Base-by-base conservation (phyloP, 64 coral and sea anemone genomes). In the Orbicella faveolata region DNA sequence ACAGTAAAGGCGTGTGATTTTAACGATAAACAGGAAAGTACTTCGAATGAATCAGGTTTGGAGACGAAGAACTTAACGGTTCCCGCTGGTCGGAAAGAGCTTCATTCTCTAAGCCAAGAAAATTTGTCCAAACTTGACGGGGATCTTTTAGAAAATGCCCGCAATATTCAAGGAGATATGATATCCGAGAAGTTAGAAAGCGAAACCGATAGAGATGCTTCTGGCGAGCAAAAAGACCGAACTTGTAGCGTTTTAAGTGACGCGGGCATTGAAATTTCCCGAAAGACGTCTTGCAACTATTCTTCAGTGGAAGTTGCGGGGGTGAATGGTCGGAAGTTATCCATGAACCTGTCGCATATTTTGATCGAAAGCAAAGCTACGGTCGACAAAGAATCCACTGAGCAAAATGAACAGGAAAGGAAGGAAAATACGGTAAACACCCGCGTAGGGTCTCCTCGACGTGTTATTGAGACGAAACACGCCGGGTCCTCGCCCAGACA, bases 251-350 rank as follows among this genome's bases (percentile, higher is more conserved):
- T 85, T 72, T 70, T 85, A 52, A 73, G 82, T 23, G 68, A 25
- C 68, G 65, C 39, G 36, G 64, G 82, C n/a, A 85, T 85, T 72
- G 82, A 85, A 85, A 85, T 85, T 26, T 85, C 82, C 37, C 70
- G 82, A 55, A 85, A 73, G 39, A 52, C 67, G 6, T 85, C 82
- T 1, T 73, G 36, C 2, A 85, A 85, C 52, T 85, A 85, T 52
- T 73, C 82, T 9, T 85, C 82, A 21, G 82, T 73, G 26, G 63
- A 85, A 53, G 64, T 73, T 39, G 72, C 72, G 82, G 82, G 62
- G 2, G 37, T 85, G 10, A 85, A 85, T 52, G 82, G 82, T 53
- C 82, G 82, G 2, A 48, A 21, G 37, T 41, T 82, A 34, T 82
- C 79, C 1, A 20, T 82, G 59, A 82, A 82, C 61, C 52, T 85